These are phyloP conservation scores for Corvus moneduloides DNA, from an alignment of 2,113 vertebrate species.

Conservation along the genomic window DNA sequence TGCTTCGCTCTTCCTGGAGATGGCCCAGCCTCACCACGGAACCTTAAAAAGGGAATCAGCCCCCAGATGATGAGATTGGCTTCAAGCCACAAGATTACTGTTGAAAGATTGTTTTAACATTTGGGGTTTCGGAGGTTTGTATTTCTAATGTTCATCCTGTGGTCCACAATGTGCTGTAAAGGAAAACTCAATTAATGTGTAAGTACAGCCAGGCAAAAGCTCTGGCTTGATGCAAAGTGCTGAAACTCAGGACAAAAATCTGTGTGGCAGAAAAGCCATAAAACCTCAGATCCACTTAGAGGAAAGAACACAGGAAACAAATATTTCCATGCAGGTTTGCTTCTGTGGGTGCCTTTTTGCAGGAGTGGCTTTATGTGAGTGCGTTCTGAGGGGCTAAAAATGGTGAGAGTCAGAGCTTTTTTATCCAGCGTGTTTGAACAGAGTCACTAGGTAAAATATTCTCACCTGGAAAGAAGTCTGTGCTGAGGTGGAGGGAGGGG, in stretches of 20 bases:
- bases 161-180: not conserved
- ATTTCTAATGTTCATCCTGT: not conserved
- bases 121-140: not conserved
- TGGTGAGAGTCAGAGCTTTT: not conserved
- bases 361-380: not conserved
- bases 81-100: not conserved
- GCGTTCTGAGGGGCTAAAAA: not conserved
- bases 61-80: not conserved
- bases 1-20: not conserved
- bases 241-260: not conserved
- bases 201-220: not conserved
- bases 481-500: constrained; percentile 23
- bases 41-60: not conserved
- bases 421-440: not conserved
- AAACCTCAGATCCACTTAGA: not conserved
- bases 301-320: not conserved
- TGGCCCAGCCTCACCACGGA: not conserved
- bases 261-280: not conserved
- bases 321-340: not conserved
- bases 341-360: not conserved
- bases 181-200: not conserved
- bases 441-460: constrained; percentile 16
- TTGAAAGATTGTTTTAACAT: not conserved
- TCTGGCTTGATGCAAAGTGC: not conserved
- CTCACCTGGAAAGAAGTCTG: constrained; percentile 50